phyloP scores from a whole-genome alignment of 92 coral and sea anemone species.

The Porites evermanni region DNA sequence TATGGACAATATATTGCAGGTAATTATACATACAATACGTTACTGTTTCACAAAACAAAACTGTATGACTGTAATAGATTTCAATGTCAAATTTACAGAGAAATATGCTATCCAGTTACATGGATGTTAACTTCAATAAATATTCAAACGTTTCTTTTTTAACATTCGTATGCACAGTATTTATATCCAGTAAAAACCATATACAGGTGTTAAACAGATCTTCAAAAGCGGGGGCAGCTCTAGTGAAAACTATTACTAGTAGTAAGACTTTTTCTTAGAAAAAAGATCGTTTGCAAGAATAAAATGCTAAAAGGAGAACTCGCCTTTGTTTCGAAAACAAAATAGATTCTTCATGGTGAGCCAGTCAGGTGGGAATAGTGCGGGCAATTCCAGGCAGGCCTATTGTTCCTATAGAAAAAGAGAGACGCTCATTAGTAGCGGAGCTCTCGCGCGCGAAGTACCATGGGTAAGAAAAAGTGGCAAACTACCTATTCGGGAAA shows the following conservation, averaged over 20 bases:
- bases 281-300: no score
- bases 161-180: slow-evolving; percentile 16
- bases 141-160: slow-evolving; percentile 29
- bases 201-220: slow-evolving; percentile 15
- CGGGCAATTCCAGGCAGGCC: no score
- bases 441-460: no score
- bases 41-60: slow-evolving; percentile 23
- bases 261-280: no score
- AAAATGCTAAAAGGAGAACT: no score
- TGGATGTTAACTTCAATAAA: slow-evolving; percentile 44
- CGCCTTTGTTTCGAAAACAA: no score
- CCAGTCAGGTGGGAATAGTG: no score
- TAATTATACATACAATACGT: slow-evolving; percentile 34
- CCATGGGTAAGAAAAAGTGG: no score
- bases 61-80: slow-evolving; percentile 26
- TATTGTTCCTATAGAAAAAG: no score
- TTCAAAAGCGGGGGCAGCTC: slow-evolving; percentile 21
- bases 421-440: no score
- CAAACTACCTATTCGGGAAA: no score
- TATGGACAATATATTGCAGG: slow-evolving; percentile 38
- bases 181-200: slow-evolving; percentile 14
- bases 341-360: no score
- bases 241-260: slow-evolving; percentile 13
- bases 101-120: slow-evolving; percentile 27
- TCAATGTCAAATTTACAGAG: slow-evolving; percentile 32